Evolutionary conservation across 1,140 invertebrate species (phyloP).

Genomic region (Lucilia cuprina): DNA sequence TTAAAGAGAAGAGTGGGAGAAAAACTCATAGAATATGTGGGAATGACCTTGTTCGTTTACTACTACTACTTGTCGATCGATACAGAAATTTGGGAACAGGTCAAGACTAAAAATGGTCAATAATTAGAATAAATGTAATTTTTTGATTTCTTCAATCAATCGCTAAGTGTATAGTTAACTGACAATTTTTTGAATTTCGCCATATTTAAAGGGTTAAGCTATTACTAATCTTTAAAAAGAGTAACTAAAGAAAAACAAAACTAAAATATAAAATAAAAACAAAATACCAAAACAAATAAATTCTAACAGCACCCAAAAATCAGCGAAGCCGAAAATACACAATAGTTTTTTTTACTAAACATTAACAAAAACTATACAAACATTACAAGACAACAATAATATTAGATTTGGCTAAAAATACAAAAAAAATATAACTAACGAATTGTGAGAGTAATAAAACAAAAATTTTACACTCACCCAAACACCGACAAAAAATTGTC

Average conservation of each 20-base stretch:
- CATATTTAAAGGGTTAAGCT: neutral
- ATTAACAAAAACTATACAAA: neutral
- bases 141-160: too few species aligned
- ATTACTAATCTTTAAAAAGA: neutral
- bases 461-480: neutral
- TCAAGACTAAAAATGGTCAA: too few species aligned
- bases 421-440: neutral
- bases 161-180: too few species aligned
- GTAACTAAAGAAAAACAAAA: neutral
- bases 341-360: neutral
- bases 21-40: too few species aligned
- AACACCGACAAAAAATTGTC: neutral
- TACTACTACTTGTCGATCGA: too few species aligned
- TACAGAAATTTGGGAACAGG: too few species aligned
- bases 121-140: too few species aligned
- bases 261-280: neutral
- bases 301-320: constrained; percentile 14
- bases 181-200: too few species aligned
- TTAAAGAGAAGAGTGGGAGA: too few species aligned
- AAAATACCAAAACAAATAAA: neutral
- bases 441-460: neutral
- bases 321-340: constrained; percentile 16
- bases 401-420: neutral
- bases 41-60: too few species aligned
- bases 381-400: neutral